Percentiles rank a stretch among this genome's conserved stretches.
Conservation (phyloP, 2,113 vertebrate species). For the Archilochus colubris region DNA sequence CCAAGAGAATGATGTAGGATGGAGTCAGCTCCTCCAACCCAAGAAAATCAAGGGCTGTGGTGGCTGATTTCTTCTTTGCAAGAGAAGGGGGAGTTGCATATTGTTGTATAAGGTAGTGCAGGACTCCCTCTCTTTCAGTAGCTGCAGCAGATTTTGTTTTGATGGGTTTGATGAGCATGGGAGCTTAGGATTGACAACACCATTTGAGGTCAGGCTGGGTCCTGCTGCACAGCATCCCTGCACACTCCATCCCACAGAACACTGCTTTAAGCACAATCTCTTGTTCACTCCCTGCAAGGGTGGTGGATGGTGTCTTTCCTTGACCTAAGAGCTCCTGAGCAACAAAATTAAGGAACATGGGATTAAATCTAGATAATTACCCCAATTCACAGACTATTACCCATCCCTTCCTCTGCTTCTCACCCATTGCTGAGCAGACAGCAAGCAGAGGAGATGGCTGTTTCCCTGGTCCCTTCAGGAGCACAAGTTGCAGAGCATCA, state of each 20-base stretch:
- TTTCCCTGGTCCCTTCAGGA: background rate
- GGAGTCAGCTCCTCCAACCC: background rate
- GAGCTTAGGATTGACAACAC: background rate
- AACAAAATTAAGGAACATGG: background rate
- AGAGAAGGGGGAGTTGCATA: background rate
- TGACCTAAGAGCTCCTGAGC: background rate
- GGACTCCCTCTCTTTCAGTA: background rate
- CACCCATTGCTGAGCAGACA: background rate
- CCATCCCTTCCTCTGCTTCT: background rate
- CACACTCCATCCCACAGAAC: background rate
- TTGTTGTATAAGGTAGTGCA: background rate
- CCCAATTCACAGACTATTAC: background rate
- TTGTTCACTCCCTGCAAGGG: background rate
- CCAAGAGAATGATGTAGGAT: background rate
- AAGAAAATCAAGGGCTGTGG: background rate
- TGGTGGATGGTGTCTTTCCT: background rate
- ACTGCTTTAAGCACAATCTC: background rate
- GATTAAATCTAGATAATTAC: background rate
- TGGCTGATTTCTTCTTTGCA: background rate
- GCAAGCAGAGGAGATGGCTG: background rate
- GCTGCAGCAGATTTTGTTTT: background rate
- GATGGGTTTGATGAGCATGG: background rate
- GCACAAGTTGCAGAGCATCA: background rate
- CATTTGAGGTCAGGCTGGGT: background rate
- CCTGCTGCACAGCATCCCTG: background rate